Percentiles rank a stretch among this genome's conserved stretches.
phyloP scores from a whole-genome alignment of 2,888 invertebrate genomes.

The Electrophaes corylata region DNA sequence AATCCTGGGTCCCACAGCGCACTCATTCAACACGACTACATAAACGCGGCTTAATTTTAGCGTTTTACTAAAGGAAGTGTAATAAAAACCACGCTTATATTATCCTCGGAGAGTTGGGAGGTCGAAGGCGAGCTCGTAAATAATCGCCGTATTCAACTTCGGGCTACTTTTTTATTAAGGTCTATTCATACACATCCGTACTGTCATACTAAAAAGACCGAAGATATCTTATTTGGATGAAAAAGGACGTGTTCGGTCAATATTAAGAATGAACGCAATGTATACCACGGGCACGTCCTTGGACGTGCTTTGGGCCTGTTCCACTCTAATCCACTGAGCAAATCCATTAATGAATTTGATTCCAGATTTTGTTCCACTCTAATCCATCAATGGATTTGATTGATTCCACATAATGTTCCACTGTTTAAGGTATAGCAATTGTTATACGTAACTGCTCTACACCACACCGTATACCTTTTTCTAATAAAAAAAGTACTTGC shows the following conservation, averaged over 20 bases:
- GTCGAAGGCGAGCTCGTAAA: slow-evolving; percentile 57
- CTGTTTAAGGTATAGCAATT: too few relatives aligned
- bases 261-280: too few relatives aligned
- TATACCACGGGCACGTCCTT: too few relatives aligned
- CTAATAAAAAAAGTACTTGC: too few relatives aligned
- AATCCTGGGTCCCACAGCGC: slow-evolving; percentile 40
- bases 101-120: slow-evolving; percentile 39
- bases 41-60: slow-evolving; percentile 59
- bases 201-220: background rate
- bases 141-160: slow-evolving; percentile 65
- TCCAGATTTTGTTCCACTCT: too few relatives aligned
- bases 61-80: slow-evolving; percentile 55
- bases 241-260: background rate
- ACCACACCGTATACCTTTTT: too few relatives aligned
- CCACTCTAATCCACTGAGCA: too few relatives aligned
- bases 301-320: too few relatives aligned
- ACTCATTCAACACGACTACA: slow-evolving; percentile 45
- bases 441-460: too few relatives aligned
- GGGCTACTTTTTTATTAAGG: slow-evolving; percentile 28
- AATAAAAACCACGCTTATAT: slow-evolving; percentile 58
- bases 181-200: slow-evolving; percentile 17
- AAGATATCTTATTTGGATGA: background rate
- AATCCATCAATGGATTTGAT: too few relatives aligned
- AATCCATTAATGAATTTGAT: too few relatives aligned
- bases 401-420: too few relatives aligned